These are phyloP conservation scores for Sarcophaga bullata DNA, from an alignment of 1,140 invertebrate species.

Conservation along the genomic window DNA sequence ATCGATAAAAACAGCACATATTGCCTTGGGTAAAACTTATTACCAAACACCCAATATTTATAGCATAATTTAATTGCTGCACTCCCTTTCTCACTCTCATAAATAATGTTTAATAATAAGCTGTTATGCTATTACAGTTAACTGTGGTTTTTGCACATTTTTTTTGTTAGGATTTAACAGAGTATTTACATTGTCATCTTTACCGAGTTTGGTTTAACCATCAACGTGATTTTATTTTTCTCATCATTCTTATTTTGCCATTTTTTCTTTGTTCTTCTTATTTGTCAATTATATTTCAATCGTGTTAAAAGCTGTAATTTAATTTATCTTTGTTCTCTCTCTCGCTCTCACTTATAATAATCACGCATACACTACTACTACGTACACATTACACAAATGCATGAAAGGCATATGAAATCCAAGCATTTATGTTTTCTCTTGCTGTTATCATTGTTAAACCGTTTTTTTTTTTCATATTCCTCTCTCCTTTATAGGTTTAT, in stretches of 20 bases:
- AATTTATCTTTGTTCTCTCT: conserved; percentile 1
- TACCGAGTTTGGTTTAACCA: not conserved
- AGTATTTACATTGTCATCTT: not conserved
- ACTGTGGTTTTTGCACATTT: not conserved
- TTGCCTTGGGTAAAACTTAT: no score
- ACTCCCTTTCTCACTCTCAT: no score
- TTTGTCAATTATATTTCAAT: conserved; percentile 27
- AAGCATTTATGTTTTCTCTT: not conserved
- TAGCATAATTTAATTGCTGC: no score
- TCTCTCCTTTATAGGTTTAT: no score
- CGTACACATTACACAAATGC: not conserved
- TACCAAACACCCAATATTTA: no score
- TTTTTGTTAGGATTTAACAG: not conserved
- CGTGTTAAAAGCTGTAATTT: conserved; percentile 19
- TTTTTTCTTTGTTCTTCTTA: not conserved
- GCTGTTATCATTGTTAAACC: not conserved
- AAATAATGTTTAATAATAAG: no score
- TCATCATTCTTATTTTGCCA: not conserved
- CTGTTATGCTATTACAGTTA: no score
- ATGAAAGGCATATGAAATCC: not conserved
- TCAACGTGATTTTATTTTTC: not conserved
- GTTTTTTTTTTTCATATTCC: not conserved
- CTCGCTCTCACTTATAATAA: not conserved
- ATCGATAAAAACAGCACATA: no score
- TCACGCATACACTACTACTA: no score